Base-by-base conservation (phyloP, 2,888 invertebrate species). In the Synergus itoensis region DNA sequence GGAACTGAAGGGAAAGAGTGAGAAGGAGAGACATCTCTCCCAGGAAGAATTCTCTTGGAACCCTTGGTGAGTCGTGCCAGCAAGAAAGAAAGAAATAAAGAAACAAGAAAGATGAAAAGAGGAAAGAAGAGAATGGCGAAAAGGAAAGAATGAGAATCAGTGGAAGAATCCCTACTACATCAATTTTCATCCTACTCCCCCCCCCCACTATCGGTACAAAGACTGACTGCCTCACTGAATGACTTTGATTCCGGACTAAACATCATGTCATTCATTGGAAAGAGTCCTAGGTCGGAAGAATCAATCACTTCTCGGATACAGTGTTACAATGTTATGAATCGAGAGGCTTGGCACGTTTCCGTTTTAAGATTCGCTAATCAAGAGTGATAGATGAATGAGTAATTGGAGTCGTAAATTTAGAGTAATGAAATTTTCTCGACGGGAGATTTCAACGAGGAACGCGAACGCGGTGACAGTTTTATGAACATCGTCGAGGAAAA, bases 251-350 rank as follows among this genome's bases (percentile, higher is more conserved):
- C 85, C 84, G 86, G 84, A 83, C 81, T 84, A 85, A 86, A 83
- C 83, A 84, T 82, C 82, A 77, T 83, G 84, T 87, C 87, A 88
- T 87, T 89, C 88, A 87, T 87, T 87, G 88, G 85, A 86, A 86
- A 85, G 83, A 82, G 84, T 81, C 83, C 83, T 84, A 86, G 84
- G 81, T 81, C 83, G 84, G 76, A 64, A 57, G 79, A 81, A 83
- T 80, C 79, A 69, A 73, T 79, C 78, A 78, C 75, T 73, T 79
- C 77, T 78, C 4, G 78, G 62, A 76, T 62, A 11, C 21, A 60
- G 7, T 12, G 60, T 21, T 60, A 73, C 21, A 21, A 21, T 21
- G 18, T 12, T 60, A 73, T 53, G 48, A 73, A 73, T 12, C n/a
- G n/a, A 73, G 36, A 53, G 12, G 60, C 5, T 60, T 21, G 12